A percentile compares a stretch with the other conserved stretches of the same genome.
Conservation (phyloP, 2,888 invertebrate species). For the Escarpia spicata region DNA sequence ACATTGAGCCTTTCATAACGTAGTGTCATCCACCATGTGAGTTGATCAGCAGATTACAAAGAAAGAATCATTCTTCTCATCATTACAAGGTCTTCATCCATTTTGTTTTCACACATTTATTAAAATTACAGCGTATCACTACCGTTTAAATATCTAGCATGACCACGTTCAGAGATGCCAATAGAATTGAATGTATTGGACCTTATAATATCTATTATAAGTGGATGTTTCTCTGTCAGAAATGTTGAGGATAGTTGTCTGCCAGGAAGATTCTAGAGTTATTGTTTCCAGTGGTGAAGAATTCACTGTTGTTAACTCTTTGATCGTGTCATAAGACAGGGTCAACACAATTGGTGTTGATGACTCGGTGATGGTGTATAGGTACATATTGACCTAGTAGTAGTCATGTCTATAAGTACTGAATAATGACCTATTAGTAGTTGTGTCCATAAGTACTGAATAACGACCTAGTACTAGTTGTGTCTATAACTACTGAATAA, state of each 20-base stretch:
- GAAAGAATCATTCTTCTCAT: background rate
- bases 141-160: background rate
- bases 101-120: background rate
- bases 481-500: too few relatives aligned
- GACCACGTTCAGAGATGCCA: background rate
- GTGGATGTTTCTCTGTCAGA: background rate
- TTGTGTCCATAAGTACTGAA: too few relatives aligned
- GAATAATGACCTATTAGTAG: too few relatives aligned
- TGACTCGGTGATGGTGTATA: too few relatives aligned
- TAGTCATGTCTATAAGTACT: too few relatives aligned
- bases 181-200: background rate
- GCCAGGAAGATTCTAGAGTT: background rate
- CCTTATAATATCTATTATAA: background rate
- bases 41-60: background rate
- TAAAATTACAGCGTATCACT: background rate
- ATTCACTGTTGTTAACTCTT: too few relatives aligned
- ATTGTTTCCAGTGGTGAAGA: background rate
- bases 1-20: background rate
- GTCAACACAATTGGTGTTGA: background rate
- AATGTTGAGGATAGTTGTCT: background rate
- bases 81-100: too few relatives aligned
- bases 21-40: background rate
- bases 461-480: too few relatives aligned
- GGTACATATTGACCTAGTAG: too few relatives aligned
- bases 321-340: background rate